Conservation (phyloP, 2,888 invertebrate genomes). For the Eumerus sabulonum region DNA sequence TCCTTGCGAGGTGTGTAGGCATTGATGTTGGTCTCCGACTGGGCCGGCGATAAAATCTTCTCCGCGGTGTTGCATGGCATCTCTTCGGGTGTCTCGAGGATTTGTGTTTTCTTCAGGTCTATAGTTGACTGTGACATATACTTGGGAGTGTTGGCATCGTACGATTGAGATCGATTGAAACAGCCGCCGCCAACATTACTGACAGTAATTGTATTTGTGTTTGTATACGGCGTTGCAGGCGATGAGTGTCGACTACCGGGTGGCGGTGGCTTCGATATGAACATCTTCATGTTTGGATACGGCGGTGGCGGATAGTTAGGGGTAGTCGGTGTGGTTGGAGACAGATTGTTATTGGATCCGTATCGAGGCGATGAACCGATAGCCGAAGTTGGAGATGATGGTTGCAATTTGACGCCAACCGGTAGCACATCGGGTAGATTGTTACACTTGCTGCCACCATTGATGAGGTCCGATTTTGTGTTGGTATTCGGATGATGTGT, state of each 20-base stretch:
- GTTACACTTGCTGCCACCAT: constrained; percentile 75
- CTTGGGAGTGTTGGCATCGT: constrained; percentile 75
- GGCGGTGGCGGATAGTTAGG: constrained; percentile 71
- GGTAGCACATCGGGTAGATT: constrained; percentile 81
- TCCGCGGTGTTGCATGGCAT: constrained; percentile 42
- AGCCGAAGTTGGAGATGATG: constrained; percentile 72
- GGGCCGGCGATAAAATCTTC: constrained; percentile 75
- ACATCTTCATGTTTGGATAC: constrained; percentile 67
- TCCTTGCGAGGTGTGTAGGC: constrained; percentile 65
- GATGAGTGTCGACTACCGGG: constrained; percentile 74
- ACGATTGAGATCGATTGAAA: constrained; percentile 77
- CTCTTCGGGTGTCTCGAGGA: constrained; percentile 77
- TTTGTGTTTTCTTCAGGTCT: constrained; percentile 77
- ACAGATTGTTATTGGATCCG: constrained; percentile 76
- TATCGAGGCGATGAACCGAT: constrained; percentile 74
- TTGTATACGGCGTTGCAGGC: constrained; percentile 73
- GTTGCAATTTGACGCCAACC: constrained; percentile 80
- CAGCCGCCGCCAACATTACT: constrained; percentile 43
- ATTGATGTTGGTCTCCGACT: constrained; percentile 76
- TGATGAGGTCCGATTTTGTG: constrained; percentile 69
- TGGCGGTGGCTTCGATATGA: constrained; percentile 71
- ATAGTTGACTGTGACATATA: constrained; percentile 77
- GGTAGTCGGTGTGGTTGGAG: constrained; percentile 72
- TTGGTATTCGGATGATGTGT: constrained; percentile 66
- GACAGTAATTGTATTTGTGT: constrained; percentile 29